Percentiles rank a stretch among this genome's conserved stretches.
Evolutionary conservation across 1,140 invertebrate genomes (phyloP).

Genomic region (Anastrepha ludens): DNA sequence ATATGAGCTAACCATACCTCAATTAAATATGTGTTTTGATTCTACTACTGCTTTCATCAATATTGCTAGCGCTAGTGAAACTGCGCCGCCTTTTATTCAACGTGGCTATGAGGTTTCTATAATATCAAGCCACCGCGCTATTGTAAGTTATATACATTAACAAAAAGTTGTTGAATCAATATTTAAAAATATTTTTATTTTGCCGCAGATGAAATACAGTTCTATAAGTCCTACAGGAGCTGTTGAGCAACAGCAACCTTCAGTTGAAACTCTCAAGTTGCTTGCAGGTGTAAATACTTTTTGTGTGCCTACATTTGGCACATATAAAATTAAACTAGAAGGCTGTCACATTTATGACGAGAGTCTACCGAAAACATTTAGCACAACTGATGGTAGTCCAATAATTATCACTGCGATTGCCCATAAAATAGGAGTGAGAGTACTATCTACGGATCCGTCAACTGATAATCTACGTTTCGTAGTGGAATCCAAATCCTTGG

Average conservation of each 20-base stretch:
- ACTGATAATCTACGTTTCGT: conserved; percentile 70
- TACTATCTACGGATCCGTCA: conserved; percentile 71
- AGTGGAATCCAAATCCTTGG: conserved; percentile 69
- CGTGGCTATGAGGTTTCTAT: conserved; percentile 82
- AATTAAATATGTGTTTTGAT: conserved; percentile 85
- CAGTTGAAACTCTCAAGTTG: conserved; percentile 68
- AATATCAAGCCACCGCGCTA: conserved; percentile 82
- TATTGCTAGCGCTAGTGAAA: conserved; percentile 80
- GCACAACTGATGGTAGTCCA: conserved; percentile 66
- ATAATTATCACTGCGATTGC: conserved; percentile 73
- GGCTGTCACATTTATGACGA: conserved; percentile 88
- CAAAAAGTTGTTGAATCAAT: background rate
- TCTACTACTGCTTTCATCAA: conserved; percentile 79
- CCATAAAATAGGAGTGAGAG: conserved; percentile 74
- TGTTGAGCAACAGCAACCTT: conserved; percentile 55
- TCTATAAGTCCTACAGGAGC: conserved; percentile 56
- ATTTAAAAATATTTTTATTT: background rate
- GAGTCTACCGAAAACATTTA: conserved; percentile 70
- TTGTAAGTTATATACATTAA: conserved; percentile 57
- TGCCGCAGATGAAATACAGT: conserved; percentile 66
- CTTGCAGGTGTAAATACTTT: conserved; percentile 77
- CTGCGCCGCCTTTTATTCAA: conserved; percentile 84
- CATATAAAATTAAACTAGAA: conserved; percentile 84
- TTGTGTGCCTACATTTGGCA: conserved; percentile 82
- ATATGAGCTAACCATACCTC: conserved; percentile 83